phyloP scores from a whole-genome alignment of 2,888 invertebrate species.

The Villa cingulata region DNA sequence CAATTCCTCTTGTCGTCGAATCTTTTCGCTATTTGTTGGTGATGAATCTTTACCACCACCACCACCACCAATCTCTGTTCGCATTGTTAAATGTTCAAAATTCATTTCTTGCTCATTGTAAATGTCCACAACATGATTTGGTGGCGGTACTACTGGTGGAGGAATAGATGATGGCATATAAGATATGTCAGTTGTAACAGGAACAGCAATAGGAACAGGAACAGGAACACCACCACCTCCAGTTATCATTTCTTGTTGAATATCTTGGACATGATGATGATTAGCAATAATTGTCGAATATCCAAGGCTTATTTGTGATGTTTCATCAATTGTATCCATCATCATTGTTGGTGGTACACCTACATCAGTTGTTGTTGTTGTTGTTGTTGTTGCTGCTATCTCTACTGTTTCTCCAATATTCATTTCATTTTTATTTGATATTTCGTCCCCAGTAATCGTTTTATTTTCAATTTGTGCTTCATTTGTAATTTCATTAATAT shows the following conservation, averaged over 20 bases:
- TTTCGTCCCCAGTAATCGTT: background rate
- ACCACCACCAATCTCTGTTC: background rate
- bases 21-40: conserved; percentile 35
- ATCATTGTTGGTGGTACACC: background rate
- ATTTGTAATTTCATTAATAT: background rate
- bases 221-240: too few relatives aligned
- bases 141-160: conserved; percentile 30
- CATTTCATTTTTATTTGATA: background rate
- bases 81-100: background rate
- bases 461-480: background rate
- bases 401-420: background rate
- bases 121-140: background rate
- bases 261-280: background rate
- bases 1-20: conserved; percentile 39
- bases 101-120: conserved; percentile 21
- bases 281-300: background rate
- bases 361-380: background rate
- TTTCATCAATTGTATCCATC: conserved; percentile 19
- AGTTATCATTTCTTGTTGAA: background rate
- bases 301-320: conserved; percentile 22
- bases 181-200: background rate
- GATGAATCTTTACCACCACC: conserved; percentile 17
- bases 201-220: too few relatives aligned
- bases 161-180: conserved; percentile 15
- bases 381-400: background rate